Evolutionary conservation across 2,113 vertebrate genomes (phyloP), one percentile per base, ranked within the genome.

Genomic region (Orientallactaga bullata): DNA sequence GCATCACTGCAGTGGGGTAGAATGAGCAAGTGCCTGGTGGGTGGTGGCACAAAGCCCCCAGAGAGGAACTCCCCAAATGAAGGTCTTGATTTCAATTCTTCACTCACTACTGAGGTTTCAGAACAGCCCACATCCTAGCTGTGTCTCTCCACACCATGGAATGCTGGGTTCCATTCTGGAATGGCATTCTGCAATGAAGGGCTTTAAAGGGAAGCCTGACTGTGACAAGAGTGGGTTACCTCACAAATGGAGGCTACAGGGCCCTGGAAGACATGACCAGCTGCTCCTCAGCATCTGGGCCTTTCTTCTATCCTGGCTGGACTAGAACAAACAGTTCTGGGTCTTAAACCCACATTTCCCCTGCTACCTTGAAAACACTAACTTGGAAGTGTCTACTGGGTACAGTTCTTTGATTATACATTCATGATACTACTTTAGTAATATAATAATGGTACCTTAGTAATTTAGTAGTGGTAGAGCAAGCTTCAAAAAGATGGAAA

Each of bases 401-500:
- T 21, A 28, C 16, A 93, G 83, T 84, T 94, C 93, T 73, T 89
- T 91, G 17, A 30, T 94, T 32, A 89, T 76, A 94, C 91, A 88
- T 11, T 0, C 84, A 95, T 28, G 42, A 65, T 0, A 1, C 77
- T 86, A 42, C 88, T 76, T 95, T 88, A 92, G 30, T 12, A n/a
- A 47, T 28, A 16, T 10, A 28, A 21, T 58, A 58, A 30, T 68
- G 66, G 28, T 15, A 68, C 66, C 2, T 32, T 32, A 68, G 11
- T 68, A 68, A 68, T 68, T 32, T 68, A 32, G 89, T 86, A 92
- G 66, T 90, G 66, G 37, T 76, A 95, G 89, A 95, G 82, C 26
- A 89, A 2, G 0, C 92, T 97, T 97, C 96, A 97, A 94, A 97
- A 97, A 93, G n/a, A 93, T 94, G 91, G 95, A 95, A 97, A 97